These are phyloP conservation scores for Enteromius anoplus DNA, from an alignment of 2,797 vertebrate genomes.

Conservation along the genomic window DNA sequence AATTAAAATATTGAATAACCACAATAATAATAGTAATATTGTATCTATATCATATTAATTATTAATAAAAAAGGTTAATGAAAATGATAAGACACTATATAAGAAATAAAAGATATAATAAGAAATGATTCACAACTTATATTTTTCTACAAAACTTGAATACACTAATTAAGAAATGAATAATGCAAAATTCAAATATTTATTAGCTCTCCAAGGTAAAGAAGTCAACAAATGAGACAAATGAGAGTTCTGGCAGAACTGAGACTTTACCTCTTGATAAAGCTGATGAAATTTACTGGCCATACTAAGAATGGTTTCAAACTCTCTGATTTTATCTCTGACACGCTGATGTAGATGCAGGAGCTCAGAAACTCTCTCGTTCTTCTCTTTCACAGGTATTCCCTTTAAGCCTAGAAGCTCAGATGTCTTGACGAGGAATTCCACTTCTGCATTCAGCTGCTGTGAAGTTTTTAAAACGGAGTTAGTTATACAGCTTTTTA, in stretches of 20 bases:
- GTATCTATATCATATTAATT: too few species aligned
- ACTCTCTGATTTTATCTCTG: slow-evolving; percentile 78
- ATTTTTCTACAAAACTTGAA: background rate
- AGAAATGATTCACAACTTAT: background rate
- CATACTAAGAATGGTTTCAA: slow-evolving; percentile 80
- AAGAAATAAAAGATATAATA: too few species aligned
- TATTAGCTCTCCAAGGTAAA: background rate
- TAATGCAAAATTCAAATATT: background rate
- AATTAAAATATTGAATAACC: too few species aligned
- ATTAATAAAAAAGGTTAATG: background rate
- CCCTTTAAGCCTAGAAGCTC: slow-evolving; percentile 75
- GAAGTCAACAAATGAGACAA: background rate
- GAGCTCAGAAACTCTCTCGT: slow-evolving; percentile 78
- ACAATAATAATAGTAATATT: too few species aligned
- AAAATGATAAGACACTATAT: background rate
- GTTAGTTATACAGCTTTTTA: background rate
- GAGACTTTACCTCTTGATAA: slow-evolving; percentile 78
- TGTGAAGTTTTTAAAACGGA: slow-evolving; percentile 58
- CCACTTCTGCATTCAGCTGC: slow-evolving; percentile 85
- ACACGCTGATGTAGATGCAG: slow-evolving; percentile 78
- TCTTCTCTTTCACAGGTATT: slow-evolving; percentile 72
- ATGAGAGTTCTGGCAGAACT: slow-evolving; percentile 14
- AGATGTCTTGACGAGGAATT: slow-evolving; percentile 76
- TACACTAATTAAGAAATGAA: background rate
- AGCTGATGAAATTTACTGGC: slow-evolving; percentile 80